phyloP scores from a whole-genome alignment of 2,888 invertebrate genomes.

The Itoplectis maculator region DNA sequence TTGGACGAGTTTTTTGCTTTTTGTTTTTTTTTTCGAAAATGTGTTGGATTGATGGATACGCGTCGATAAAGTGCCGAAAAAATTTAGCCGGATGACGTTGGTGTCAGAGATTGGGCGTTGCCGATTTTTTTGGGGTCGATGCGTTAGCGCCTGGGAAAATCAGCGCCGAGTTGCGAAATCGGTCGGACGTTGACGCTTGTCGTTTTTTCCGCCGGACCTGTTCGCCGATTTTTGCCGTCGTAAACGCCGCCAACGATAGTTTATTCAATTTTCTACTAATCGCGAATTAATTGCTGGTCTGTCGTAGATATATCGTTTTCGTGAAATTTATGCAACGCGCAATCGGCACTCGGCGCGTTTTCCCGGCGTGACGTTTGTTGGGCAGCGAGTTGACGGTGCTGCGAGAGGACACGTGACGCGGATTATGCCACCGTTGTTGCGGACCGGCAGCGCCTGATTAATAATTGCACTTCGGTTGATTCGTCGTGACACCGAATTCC shows the following conservation, averaged over 20 bases:
- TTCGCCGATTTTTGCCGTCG: too few species aligned
- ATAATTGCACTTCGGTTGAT: constrained; percentile 54
- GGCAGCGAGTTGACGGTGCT: constrained; percentile 13
- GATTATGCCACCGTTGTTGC: constrained; percentile 45
- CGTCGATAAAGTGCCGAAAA: too few species aligned
- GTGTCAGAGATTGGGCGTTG: not conserved
- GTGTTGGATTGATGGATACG: not conserved
- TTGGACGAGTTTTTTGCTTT: too few species aligned
- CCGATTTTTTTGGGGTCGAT: not conserved
- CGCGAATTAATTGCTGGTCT: not conserved
- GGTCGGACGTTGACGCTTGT: too few species aligned
- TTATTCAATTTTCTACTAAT: too few species aligned
- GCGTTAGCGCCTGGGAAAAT: not conserved
- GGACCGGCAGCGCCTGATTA: constrained; percentile 49
- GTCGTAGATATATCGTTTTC: constrained; percentile 10
- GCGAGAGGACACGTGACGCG: constrained; percentile 46
- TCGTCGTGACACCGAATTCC: constrained; percentile 41
- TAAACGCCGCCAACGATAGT: too few species aligned
- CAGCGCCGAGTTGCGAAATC: not conserved
- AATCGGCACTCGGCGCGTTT: not conserved
- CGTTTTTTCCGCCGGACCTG: too few species aligned
- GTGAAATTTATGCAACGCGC: constrained; percentile 51
- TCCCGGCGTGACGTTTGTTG: constrained; percentile 45
- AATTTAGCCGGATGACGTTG: not conserved
- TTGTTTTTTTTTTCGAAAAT: not conserved